These are phyloP conservation scores for Nomada ruficornis DNA, from an alignment of 2,888 invertebrate species.

Conservation along the genomic window DNA sequence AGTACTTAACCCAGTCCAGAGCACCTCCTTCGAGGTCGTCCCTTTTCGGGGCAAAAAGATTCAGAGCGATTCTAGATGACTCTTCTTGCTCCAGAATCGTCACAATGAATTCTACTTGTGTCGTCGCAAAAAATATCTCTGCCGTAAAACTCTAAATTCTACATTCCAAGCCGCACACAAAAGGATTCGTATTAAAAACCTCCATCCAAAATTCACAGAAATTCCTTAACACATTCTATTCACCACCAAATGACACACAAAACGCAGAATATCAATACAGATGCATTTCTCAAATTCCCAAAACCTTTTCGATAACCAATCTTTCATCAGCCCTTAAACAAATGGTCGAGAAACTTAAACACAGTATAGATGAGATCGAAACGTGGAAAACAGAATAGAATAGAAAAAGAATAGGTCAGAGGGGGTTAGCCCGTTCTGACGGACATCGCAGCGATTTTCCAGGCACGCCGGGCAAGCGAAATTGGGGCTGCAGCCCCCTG, in stretches of 20 bases:
- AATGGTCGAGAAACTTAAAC: background rate
- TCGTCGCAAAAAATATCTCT: background rate
- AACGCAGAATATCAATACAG: too few species aligned
- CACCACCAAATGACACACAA: too few species aligned
- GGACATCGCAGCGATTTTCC: slow-evolving; percentile 69
- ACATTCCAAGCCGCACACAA: background rate
- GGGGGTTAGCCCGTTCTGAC: slow-evolving; percentile 31
- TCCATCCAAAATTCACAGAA: background rate
- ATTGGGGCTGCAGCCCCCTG: slow-evolving; percentile 67
- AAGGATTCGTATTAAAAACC: too few species aligned
- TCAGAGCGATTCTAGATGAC: slow-evolving; percentile 11
- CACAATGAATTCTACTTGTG: background rate
- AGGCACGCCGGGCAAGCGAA: slow-evolving; percentile 58
- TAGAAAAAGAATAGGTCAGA: slow-evolving; percentile 3
- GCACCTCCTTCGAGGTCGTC: background rate
- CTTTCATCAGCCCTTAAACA: too few species aligned
- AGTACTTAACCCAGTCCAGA: slow-evolving; percentile 8
- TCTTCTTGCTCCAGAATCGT: slow-evolving; percentile 7
- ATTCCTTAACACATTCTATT: too few species aligned
- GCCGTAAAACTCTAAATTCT: background rate
- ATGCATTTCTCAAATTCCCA: too few species aligned
- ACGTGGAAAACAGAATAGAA: background rate
- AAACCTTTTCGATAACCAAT: too few species aligned
- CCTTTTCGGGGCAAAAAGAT: background rate
- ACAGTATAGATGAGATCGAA: too few species aligned